Conservation (phyloP, 2,888 invertebrate species). For the Cephus spinipes region DNA sequence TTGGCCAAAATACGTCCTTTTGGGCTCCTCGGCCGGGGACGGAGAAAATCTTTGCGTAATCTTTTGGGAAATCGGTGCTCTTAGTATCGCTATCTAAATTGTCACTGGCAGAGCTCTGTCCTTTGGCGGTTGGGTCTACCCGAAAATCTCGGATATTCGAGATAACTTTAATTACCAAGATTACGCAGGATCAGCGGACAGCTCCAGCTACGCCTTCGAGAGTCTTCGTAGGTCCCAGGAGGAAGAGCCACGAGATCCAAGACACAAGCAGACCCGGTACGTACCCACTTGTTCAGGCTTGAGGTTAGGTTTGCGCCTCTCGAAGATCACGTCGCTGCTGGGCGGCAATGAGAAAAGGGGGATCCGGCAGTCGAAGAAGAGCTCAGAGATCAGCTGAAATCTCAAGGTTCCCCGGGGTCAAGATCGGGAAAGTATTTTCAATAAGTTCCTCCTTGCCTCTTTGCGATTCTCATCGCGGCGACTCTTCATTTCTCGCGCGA, state of each 20-base stretch:
- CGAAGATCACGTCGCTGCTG: neutral
- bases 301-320: neutral
- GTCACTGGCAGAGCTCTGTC: slow-evolving; percentile 28
- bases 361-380: neutral
- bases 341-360: neutral
- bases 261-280: neutral
- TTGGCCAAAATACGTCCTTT: neutral
- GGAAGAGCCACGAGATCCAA: slow-evolving; percentile 11
- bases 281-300: neutral
- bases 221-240: neutral
- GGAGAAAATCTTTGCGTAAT: neutral
- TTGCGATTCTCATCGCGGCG: slow-evolving; percentile 1
- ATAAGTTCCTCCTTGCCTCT: neutral
- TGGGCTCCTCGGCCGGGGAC: neutral
- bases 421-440: neutral
- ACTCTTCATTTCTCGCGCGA: neutral
- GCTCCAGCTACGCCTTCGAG: neutral
- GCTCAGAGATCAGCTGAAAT: neutral
- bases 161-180: slow-evolving; percentile 41
- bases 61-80: slow-evolving; percentile 9
- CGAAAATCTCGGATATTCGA: slow-evolving; percentile 34
- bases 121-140: slow-evolving; percentile 31
- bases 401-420: neutral
- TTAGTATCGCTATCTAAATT: slow-evolving; percentile 40
- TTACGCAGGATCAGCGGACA: slow-evolving; percentile 13